Conservation (phyloP, 2,113 vertebrate genomes). For the Clarias macrocephalus region DNA sequence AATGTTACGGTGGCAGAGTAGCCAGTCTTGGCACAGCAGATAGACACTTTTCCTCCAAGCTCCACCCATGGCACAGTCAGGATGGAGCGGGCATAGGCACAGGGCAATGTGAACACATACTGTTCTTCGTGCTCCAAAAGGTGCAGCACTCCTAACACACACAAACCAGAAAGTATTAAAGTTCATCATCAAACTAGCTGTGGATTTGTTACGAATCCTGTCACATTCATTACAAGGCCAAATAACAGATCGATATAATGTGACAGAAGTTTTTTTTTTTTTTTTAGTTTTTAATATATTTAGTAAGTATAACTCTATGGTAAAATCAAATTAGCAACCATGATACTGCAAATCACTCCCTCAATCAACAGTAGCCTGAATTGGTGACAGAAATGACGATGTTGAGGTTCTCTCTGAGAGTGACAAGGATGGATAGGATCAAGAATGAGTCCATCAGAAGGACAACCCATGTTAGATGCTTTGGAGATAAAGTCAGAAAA, state of each 20-base stretch:
- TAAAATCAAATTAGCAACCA: too few species aligned
- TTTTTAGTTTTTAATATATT: too few species aligned
- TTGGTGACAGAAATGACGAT: too few species aligned
- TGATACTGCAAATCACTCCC: not conserved
- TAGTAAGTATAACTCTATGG: too few species aligned
- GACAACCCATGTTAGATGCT: too few species aligned
- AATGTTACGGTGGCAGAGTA: conserved; percentile 84
- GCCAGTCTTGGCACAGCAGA: conserved; percentile 83
- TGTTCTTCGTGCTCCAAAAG: conserved; percentile 69
- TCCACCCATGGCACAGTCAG: conserved; percentile 93
- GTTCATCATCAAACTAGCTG: not conserved
- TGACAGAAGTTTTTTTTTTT: too few species aligned
- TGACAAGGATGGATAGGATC: too few species aligned
- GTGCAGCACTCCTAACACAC: conserved; percentile 64
- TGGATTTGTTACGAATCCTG: not conserved
- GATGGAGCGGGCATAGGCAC: conserved; percentile 90
- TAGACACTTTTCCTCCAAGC: conserved; percentile 87
- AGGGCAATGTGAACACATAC: conserved; percentile 78
- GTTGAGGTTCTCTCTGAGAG: too few species aligned
- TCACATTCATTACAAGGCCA: not conserved
- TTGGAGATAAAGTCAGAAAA: too few species aligned
- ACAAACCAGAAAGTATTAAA: not conserved
- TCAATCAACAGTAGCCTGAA: too few species aligned
- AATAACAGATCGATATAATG: not conserved
- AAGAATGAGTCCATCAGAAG: too few species aligned